Evolutionary conservation across 2,888 invertebrate species (phyloP).

Genomic region (Erebia aethiops): DNA sequence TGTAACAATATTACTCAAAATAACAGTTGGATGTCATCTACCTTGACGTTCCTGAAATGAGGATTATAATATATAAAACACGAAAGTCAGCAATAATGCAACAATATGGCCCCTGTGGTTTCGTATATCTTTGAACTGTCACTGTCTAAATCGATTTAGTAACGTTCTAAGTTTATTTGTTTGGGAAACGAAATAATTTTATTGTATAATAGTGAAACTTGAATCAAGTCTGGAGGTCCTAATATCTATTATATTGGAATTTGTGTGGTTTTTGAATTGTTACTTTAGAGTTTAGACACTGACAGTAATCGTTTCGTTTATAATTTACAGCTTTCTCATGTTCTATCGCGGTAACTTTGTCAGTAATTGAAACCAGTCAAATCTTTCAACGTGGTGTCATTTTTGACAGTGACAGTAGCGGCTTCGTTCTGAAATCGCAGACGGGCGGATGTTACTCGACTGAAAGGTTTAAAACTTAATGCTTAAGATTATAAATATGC

Average conservation of each 20-base stretch:
- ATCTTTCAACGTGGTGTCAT: neutral
- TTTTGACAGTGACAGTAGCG: constrained; percentile 17
- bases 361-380: neutral
- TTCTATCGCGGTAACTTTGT: neutral
- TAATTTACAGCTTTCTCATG: neutral
- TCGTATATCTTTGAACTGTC: neutral
- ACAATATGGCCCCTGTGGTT: neutral
- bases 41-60: too few species aligned
- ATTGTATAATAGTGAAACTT: too few species aligned
- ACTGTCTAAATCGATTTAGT: neutral
- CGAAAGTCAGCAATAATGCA: too few species aligned
- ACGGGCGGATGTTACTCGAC: constrained; percentile 1
- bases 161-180: neutral
- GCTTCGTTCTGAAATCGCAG: neutral
- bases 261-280: neutral
- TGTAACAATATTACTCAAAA: too few species aligned
- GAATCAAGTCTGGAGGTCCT: too few species aligned
- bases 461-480: constrained; percentile 1
- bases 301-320: neutral
- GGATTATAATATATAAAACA: too few species aligned
- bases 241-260: too few species aligned
- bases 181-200: too few species aligned
- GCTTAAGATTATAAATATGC: constrained; percentile 31
- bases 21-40: too few species aligned
- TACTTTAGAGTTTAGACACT: neutral